Evolutionary conservation across 2,888 invertebrate species (phyloP).

Genomic region (Mechanitis messenoides): DNA sequence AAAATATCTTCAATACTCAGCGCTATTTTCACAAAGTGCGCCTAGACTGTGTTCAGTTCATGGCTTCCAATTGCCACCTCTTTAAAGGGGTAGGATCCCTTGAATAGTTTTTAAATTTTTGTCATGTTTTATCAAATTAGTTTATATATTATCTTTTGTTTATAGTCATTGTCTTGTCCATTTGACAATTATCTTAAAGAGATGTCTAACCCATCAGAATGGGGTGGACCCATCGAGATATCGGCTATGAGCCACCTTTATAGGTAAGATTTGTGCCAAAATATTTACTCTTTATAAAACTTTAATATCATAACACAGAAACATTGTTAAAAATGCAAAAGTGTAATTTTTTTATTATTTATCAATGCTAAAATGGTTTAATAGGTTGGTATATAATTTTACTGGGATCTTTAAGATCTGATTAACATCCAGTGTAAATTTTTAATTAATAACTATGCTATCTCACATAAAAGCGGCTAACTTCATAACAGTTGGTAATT

Average conservation of each 20-base stretch:
- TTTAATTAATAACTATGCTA: too few relatives aligned
- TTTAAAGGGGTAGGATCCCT: constrained; percentile 78
- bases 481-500: too few relatives aligned
- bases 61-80: constrained; percentile 78
- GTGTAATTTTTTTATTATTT: too few relatives aligned
- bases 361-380: too few relatives aligned
- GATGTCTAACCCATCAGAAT: constrained; percentile 81
- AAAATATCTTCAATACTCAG: constrained; percentile 85
- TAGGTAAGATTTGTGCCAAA: constrained; percentile 68
- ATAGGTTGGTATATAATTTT: too few relatives aligned
- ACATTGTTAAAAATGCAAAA: too few relatives aligned
- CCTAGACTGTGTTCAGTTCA: constrained; percentile 83
- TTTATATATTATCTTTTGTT: constrained; percentile 44
- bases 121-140: constrained; percentile 10
- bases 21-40: constrained; percentile 85
- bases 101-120: constrained; percentile 30
- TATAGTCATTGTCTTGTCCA: constrained; percentile 78
- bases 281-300: not conserved
- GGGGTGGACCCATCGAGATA: constrained; percentile 82
- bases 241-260: constrained; percentile 83
- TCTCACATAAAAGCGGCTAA: too few relatives aligned
- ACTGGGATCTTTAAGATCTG: too few relatives aligned
- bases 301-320: too few relatives aligned
- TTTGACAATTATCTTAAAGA: constrained; percentile 82
- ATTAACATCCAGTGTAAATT: too few relatives aligned